Evolutionary conservation across 2,797 vertebrate genomes (phyloP).

Genomic region (Podarcis lilfordi): DNA sequence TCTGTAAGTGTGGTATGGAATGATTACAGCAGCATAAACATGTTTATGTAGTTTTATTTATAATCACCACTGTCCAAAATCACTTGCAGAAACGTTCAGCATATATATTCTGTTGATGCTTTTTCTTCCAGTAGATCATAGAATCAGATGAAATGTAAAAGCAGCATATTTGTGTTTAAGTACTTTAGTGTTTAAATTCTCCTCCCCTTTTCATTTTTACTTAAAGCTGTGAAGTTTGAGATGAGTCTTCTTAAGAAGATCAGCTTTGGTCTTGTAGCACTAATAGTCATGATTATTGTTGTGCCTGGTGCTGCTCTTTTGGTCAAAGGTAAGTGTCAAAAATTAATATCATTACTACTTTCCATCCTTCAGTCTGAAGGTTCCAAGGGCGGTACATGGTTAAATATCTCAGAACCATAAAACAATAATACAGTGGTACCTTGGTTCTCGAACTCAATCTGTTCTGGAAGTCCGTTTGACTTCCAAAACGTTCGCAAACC

Average conservation of each 20-base stretch:
- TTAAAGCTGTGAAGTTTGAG: conserved; percentile 75
- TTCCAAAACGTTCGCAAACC: too few species aligned
- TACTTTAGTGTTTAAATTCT: conserved; percentile 27
- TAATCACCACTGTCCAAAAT: background rate
- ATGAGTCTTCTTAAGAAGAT: conserved; percentile 59
- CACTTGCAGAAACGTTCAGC: background rate
- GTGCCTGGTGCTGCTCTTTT: conserved; percentile 72
- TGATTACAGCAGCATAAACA: background rate
- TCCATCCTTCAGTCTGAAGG: too few species aligned
- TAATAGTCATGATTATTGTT: conserved; percentile 49
- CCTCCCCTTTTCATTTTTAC: conserved; percentile 50
- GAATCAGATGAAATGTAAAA: background rate
- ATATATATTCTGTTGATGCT: background rate
- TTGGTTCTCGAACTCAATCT: too few species aligned
- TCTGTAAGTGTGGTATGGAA: background rate
- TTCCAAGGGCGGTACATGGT: too few species aligned
- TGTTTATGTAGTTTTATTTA: background rate
- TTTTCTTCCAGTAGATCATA: background rate
- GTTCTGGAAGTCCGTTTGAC: too few species aligned
- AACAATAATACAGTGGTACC: too few species aligned
- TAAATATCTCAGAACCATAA: too few species aligned
- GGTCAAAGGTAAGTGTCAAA: conserved; percentile 69
- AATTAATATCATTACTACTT: background rate
- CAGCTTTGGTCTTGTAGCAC: conserved; percentile 52
- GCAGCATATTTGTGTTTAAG: background rate